Conservation (phyloP, 2,797 vertebrate genomes). For the Micrastur ruficollis region DNA sequence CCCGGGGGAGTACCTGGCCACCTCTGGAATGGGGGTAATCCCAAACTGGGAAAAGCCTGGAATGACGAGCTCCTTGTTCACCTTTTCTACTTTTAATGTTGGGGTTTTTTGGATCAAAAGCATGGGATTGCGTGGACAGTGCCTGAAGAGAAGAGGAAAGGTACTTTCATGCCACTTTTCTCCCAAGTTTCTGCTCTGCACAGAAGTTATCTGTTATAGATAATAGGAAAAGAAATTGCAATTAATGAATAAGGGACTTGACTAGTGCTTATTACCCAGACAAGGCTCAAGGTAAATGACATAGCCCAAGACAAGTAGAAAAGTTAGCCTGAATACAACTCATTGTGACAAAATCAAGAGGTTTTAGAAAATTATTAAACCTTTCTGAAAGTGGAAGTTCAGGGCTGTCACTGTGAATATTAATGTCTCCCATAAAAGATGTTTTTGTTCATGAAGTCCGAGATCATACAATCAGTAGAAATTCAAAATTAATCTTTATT, state of each 20-base stretch:
- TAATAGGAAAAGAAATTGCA: conserved; percentile 7
- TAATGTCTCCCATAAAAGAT: conserved; percentile 40
- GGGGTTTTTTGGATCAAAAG: neutral
- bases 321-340: conserved; percentile 3
- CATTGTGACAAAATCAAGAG: conserved; percentile 62
- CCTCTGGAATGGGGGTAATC: neutral
- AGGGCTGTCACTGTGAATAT: conserved; percentile 17
- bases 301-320: neutral
- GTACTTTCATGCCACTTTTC: neutral
- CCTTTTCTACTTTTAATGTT: neutral
- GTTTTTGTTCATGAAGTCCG: conserved; percentile 30
- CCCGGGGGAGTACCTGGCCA: neutral
- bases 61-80: neutral
- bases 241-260: conserved; percentile 17
- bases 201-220: neutral
- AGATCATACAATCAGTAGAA: conserved; percentile 49
- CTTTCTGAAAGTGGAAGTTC: conserved; percentile 38
- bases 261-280: neutral
- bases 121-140: neutral
- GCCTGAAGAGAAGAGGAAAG: neutral
- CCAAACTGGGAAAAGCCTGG: neutral
- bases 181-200: neutral
- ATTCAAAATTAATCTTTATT: conserved; percentile 56
- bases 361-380: conserved; percentile 57
- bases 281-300: neutral